phyloP scores from a whole-genome alignment of 1,140 invertebrate species.

The Drosophila santomea region DNA sequence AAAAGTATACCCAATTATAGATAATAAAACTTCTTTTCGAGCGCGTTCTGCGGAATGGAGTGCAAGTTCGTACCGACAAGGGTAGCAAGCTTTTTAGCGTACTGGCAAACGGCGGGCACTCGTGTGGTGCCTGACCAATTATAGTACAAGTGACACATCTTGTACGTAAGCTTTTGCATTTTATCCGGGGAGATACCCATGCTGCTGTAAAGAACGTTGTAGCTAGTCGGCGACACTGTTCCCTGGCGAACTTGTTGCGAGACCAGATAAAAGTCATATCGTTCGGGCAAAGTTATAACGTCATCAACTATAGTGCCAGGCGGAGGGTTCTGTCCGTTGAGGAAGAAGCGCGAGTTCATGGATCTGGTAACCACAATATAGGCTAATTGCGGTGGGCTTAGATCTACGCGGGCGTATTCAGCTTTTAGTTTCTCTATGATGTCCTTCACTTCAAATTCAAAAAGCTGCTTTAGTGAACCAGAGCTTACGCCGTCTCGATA shows the following conservation, averaged over 20 bases:
- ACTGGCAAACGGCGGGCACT: conserved; percentile 94
- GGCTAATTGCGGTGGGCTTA: conserved; percentile 86
- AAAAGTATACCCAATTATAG: conserved; percentile 49
- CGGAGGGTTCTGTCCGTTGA: conserved; percentile 85
- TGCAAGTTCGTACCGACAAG: conserved; percentile 90
- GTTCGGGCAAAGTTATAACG: conserved; percentile 91
- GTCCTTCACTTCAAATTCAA: conserved; percentile 80
- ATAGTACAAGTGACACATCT: conserved; percentile 93
- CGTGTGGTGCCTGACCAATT: conserved; percentile 93
- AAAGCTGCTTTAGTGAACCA: conserved; percentile 90
- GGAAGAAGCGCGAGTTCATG: conserved; percentile 90
- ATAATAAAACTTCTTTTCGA: conserved; percentile 86
- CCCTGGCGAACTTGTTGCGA: conserved; percentile 91
- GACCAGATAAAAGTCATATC: conserved; percentile 94
- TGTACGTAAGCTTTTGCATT: conserved; percentile 91
- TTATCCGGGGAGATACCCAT: conserved; percentile 88
- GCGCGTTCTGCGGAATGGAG: conserved; percentile 85
- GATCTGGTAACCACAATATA: conserved; percentile 91
- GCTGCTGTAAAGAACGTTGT: conserved; percentile 91
- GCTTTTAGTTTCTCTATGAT: conserved; percentile 86
- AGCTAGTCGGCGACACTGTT: conserved; percentile 92
- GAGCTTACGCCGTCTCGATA: conserved; percentile 95
- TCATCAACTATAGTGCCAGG: conserved; percentile 95
- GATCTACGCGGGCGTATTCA: conserved; percentile 85
- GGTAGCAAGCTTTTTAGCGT: conserved; percentile 94